A percentile compares a stretch with the other conserved stretches of the same genome.
These are phyloP conservation scores for Physella acuta DNA, from an alignment of 1,140 invertebrate genomes.

Conservation along the genomic window DNA sequence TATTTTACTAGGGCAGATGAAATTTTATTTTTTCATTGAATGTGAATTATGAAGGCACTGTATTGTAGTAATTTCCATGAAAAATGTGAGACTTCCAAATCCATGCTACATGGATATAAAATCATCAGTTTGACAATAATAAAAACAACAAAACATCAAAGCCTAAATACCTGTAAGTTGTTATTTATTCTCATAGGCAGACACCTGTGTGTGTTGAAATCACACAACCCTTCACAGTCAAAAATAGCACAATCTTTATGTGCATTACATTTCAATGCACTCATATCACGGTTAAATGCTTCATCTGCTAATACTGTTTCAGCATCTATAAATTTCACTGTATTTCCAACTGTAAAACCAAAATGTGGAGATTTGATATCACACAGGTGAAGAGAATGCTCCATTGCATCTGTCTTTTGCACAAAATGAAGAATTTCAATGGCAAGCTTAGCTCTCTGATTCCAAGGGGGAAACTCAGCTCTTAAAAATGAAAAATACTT, in stretches of 20 bases:
- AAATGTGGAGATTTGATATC: slow-evolving; percentile 19
- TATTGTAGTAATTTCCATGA: too few species aligned
- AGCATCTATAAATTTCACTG: slow-evolving; percentile 10
- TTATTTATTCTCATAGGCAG: slow-evolving; percentile 2
- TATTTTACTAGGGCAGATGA: too few species aligned
- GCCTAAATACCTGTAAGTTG: slow-evolving; percentile 21
- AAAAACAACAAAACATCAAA: too few species aligned
- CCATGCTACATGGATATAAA: too few species aligned
- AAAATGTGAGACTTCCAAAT: too few species aligned
- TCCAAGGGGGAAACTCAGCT: background rate
- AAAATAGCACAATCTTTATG: slow-evolving; percentile 13
- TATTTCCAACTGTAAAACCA: slow-evolving; percentile 1
- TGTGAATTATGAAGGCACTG: too few species aligned
- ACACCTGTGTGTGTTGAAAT: background rate
- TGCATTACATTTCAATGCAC: background rate
- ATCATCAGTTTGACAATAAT: too few species aligned
- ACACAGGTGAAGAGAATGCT: slow-evolving; percentile 15
- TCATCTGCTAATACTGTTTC: slow-evolving; percentile 9
- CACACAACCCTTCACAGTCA: slow-evolving; percentile 12
- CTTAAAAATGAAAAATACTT: background rate
- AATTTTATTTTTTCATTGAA: too few species aligned
- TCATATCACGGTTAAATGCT: background rate
- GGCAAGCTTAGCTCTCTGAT: background rate
- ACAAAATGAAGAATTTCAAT: slow-evolving; percentile 9
- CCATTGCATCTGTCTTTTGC: slow-evolving; percentile 5